phyloP scores from a whole-genome alignment of 2,113 vertebrate species.

The Erythrolamprus reginae region DNA sequence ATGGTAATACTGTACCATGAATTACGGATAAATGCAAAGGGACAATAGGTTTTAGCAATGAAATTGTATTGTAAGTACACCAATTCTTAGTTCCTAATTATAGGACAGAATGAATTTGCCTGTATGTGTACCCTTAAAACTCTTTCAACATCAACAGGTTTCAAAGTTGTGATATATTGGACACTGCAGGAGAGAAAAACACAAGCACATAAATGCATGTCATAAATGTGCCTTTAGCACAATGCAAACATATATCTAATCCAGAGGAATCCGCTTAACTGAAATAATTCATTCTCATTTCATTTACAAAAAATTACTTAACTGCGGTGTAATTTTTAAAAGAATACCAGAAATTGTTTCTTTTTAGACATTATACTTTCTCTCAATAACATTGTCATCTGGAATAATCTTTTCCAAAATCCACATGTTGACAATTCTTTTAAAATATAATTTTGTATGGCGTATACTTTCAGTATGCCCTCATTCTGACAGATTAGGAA shows the following conservation, averaged over 20 bases:
- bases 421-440: rapidly evolving
- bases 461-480: neutral
- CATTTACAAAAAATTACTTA: neutral
- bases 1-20: too few relatives aligned
- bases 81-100: neutral
- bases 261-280: neutral
- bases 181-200: neutral
- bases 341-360: neutral
- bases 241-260: neutral
- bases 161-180: neutral
- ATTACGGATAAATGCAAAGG: neutral
- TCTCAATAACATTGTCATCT: neutral
- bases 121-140: neutral
- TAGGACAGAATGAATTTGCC: neutral
- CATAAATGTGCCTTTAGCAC: neutral
- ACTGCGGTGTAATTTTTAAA: neutral
- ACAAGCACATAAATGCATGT: neutral
- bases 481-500: neutral
- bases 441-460: neutral
- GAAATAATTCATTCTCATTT: neutral
- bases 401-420: neutral
- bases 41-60: neutral
- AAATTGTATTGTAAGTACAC: neutral
- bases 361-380: neutral
- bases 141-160: neutral